These are phyloP conservation scores for Phylloscopus whistleri DNA, from an alignment of 2,113 vertebrate species.

Conservation along the genomic window DNA sequence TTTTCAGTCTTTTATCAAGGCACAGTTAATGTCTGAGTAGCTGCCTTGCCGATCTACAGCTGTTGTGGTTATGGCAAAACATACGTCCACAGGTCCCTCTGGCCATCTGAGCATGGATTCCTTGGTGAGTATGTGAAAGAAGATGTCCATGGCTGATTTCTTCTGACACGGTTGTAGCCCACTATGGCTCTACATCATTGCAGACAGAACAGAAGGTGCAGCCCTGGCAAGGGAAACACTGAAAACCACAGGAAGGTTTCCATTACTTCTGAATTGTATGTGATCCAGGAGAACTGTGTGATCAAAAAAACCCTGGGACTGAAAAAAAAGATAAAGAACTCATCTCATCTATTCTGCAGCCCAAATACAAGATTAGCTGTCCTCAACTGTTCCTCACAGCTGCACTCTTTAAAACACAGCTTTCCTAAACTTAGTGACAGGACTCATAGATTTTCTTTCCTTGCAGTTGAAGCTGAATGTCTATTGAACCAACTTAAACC, in stretches of 20 bases:
- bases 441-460: constrained; percentile 43
- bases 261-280: background rate
- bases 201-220: background rate
- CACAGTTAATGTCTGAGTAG: background rate
- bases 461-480: constrained; percentile 14
- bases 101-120: background rate
- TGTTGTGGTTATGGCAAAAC: background rate
- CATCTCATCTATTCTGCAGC: background rate
- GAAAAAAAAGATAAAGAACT: background rate
- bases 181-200: background rate
- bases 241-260: background rate
- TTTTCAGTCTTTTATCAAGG: background rate
- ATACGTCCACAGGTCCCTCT: background rate
- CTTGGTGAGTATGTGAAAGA: background rate
- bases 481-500: constrained; percentile 48
- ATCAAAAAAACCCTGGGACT: background rate
- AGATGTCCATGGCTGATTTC: background rate
- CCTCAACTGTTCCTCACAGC: constrained; percentile 11
- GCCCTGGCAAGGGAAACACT: background rate
- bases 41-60: background rate
- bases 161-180: background rate
- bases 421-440: constrained; percentile 18
- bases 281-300: background rate
- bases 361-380: background rate
- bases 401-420: constrained; percentile 25